Percentiles rank a stretch among this genome's conserved stretches.
Evolutionary conservation across 2,113 vertebrate genomes (phyloP).

Genomic region (Coreoperca whiteheadi): DNA sequence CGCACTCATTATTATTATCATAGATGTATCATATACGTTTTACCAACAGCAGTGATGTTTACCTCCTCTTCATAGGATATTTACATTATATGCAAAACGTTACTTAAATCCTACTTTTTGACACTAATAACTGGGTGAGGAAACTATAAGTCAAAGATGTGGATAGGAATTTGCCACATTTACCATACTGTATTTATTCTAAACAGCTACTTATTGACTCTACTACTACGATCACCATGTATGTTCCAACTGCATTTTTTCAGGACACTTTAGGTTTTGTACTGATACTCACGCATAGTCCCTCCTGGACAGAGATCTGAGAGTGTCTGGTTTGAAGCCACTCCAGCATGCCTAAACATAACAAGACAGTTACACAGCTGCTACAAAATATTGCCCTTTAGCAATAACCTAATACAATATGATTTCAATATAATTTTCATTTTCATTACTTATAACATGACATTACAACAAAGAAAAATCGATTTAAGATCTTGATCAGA

Average conservation of each 20-base stretch:
- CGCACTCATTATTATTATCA: not conserved
- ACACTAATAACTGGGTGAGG: too few species aligned
- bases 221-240: too few species aligned
- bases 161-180: too few species aligned
- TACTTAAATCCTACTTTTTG: not conserved
- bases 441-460: not conserved
- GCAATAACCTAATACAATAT: not conserved
- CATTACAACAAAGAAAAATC: not conserved
- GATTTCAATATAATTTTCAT: too few species aligned
- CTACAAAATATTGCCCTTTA: not conserved
- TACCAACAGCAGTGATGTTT: not conserved
- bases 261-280: not conserved
- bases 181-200: not conserved
- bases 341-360: slow-evolving; percentile 88
- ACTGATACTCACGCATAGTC: slow-evolving; percentile 90
- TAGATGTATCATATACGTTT: not conserved
- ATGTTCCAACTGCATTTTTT: not conserved
- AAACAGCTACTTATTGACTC: not conserved
- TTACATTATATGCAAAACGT: not conserved
- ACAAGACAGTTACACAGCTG: not conserved
- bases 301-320: slow-evolving; percentile 86
- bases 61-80: too few species aligned
- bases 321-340: slow-evolving; percentile 86
- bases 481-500: not conserved
- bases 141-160: not conserved